phyloP scores from a whole-genome alignment of 2,113 vertebrate genomes.

The Nesoenas mayeri region DNA sequence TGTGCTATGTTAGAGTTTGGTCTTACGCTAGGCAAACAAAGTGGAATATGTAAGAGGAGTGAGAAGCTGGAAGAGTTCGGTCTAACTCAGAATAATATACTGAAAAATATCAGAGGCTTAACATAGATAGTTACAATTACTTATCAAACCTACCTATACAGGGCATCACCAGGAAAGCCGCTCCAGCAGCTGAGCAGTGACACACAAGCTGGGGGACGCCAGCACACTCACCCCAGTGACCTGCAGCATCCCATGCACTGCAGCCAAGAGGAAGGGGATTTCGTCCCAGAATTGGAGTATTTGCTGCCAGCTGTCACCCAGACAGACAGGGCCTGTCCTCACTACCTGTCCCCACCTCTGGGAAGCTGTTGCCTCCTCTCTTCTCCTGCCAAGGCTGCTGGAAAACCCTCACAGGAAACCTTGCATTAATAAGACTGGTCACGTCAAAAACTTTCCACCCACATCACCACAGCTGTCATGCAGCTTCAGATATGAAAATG shows the following conservation, averaged over 20 bases:
- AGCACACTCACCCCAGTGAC: background rate
- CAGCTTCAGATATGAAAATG: rapidly evolving
- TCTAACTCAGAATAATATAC: background rate
- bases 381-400: background rate
- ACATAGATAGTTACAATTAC: background rate
- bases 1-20: background rate
- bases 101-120: background rate
- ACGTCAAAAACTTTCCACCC: background rate
- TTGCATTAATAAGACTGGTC: background rate
- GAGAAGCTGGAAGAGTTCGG: rapidly evolving
- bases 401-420: background rate
- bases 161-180: background rate
- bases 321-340: background rate
- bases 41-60: rapidly evolving
- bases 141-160: background rate
- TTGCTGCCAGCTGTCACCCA: background rate
- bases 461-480: background rate
- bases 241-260: background rate
- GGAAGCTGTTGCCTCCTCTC: background rate
- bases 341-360: background rate
- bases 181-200: background rate
- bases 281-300: background rate
- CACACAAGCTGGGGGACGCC: background rate
- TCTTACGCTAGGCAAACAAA: background rate
- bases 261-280: background rate